Evolutionary conservation across 1,140 invertebrate genomes (phyloP).

Genomic region (Drosophila dunni): DNA sequence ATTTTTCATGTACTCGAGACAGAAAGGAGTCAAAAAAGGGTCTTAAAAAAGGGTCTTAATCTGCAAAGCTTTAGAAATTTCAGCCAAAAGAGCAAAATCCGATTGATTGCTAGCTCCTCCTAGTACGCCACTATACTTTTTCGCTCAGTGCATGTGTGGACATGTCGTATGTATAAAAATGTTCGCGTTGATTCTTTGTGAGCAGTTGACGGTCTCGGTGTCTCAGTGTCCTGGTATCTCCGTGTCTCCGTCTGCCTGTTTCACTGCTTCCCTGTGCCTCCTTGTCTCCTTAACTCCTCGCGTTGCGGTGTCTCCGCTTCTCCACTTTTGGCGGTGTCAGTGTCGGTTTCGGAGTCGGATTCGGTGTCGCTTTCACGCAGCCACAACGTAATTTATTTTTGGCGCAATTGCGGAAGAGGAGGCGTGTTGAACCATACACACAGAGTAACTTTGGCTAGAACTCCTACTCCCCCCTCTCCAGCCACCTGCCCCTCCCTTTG

Average conservation of each 20-base stretch:
- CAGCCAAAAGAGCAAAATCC: no score
- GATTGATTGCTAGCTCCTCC: no score
- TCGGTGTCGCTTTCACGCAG: constrained; percentile 40
- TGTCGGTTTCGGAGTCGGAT: constrained; percentile 3
- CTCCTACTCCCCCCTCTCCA: constrained; percentile 2
- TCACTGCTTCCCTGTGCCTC: background rate
- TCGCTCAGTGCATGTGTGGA: constrained; percentile 2
- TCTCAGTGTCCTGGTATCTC: background rate
- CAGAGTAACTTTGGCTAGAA: constrained; percentile 24
- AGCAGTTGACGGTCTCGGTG: constrained; percentile 28
- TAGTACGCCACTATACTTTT: no score
- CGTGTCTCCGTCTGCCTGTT: background rate
- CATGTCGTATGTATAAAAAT: constrained; percentile 28
- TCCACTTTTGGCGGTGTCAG: background rate
- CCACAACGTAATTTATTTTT: constrained; percentile 67
- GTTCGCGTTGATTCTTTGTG: constrained; percentile 41
- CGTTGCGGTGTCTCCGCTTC: no score
- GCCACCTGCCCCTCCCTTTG: background rate
- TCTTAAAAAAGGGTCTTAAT: no score
- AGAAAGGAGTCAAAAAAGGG: no score
- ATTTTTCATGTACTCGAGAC: no score
- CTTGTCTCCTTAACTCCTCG: background rate
- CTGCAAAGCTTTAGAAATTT: no score
- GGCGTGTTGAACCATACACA: constrained; percentile 32
- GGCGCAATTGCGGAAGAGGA: constrained; percentile 55